Evolutionary conservation across 2,113 vertebrate genomes (phyloP).

Genomic region (Callionymus lyra): DNA sequence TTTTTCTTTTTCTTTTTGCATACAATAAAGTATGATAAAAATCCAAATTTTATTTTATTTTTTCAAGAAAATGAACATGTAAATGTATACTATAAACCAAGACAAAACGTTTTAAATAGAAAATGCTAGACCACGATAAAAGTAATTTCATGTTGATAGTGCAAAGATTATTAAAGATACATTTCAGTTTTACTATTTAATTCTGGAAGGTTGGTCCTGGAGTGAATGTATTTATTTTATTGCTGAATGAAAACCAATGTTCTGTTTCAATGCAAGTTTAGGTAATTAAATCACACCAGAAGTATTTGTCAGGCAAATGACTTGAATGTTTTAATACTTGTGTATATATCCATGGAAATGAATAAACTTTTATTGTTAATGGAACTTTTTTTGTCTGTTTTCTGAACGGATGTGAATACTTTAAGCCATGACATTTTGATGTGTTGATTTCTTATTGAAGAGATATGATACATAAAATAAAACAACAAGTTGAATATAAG

Average conservation of each 20-base stretch:
- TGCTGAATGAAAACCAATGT: no score
- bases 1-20: no score
- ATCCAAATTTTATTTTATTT: no score
- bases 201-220: conserved; percentile 18
- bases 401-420: neutral
- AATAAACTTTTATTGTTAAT: conserved; percentile 54
- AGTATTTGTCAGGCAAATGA: conserved; percentile 26
- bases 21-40: no score
- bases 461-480: no score
- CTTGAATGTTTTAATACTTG: conserved; percentile 49
- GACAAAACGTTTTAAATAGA: no score
- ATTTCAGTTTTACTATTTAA: conserved; percentile 41
- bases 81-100: no score
- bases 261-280: conserved; percentile 6
- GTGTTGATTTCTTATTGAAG: no score
- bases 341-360: conserved; percentile 40
- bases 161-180: conserved; percentile 28
- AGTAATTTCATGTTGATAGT: conserved; percentile 2
- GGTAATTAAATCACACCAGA: conserved; percentile 1
- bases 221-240: conserved; percentile 8
- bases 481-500: no score
- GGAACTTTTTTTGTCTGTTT: conserved; percentile 1
- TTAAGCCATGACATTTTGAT: no score
- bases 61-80: no score
- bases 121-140: conserved; percentile 4